phyloP scores from a whole-genome alignment of 2,797 vertebrate species.

The Limnodromus scolopaceus region DNA sequence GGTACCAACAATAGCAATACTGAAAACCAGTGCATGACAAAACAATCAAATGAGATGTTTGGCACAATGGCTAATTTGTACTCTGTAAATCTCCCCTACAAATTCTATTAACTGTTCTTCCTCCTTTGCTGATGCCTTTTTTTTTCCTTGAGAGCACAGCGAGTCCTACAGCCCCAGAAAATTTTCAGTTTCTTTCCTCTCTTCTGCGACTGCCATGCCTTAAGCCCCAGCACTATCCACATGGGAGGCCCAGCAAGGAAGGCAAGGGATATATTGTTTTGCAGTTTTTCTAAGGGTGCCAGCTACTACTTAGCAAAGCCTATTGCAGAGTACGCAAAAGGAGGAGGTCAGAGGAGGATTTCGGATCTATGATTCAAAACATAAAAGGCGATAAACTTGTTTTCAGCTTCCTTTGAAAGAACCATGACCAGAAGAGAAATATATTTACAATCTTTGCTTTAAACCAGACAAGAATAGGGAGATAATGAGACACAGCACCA shows the following conservation, averaged over 20 bases:
- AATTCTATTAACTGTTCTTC: not conserved
- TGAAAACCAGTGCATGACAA: not conserved
- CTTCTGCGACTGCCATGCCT: not conserved
- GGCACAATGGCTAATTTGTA: not conserved
- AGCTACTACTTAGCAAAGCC: not conserved
- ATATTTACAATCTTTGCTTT: not conserved
- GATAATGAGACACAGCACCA: not conserved
- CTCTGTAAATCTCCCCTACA: not conserved
- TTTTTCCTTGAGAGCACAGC: not conserved
- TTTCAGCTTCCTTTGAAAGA: not conserved
- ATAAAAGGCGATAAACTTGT: not conserved
- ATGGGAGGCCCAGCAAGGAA: not conserved
- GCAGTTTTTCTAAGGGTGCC: not conserved
- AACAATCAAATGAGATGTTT: slow-evolving; percentile 34
- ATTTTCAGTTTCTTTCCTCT: not conserved
- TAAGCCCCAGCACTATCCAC: not conserved
- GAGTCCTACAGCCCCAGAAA: not conserved
- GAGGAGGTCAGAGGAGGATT: not conserved
- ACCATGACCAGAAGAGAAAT: not conserved
- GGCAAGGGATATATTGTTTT: not conserved
- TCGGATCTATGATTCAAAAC: not conserved
- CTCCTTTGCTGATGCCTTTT: not conserved
- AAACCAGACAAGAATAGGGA: not conserved
- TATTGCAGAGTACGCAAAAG: fast-evolving
- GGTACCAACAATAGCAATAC: not conserved